Percentiles rank a stretch among this genome's conserved stretches.
phyloP scores from a whole-genome alignment of 2,113 vertebrate species.

The Pleuronectes platessa region DNA sequence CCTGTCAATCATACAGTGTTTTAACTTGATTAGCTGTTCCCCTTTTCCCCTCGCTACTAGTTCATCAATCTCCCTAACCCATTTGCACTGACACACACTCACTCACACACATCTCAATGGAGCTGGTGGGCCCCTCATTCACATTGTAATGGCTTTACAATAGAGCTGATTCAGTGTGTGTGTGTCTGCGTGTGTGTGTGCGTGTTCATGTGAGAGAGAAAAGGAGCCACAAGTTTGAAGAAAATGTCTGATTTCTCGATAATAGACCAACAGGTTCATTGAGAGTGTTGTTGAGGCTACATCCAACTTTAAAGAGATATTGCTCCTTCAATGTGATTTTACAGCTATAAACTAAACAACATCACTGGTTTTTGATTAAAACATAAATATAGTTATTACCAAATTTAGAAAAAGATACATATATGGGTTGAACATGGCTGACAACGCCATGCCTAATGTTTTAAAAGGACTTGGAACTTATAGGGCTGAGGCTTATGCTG shows the following conservation, averaged over 20 bases:
- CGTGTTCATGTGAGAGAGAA: not conserved
- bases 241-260: slow-evolving; percentile 1
- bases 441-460: too few species aligned
- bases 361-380: too few species aligned
- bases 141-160: slow-evolving; percentile 71
- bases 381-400: too few species aligned
- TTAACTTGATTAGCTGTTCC: slow-evolving; percentile 72
- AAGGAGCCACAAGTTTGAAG: slow-evolving; percentile 9
- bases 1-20: slow-evolving; percentile 57
- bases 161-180: slow-evolving; percentile 49
- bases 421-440: too few species aligned
- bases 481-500: too few species aligned
- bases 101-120: slow-evolving; percentile 63
- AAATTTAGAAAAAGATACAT: too few species aligned
- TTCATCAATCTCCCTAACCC: slow-evolving; percentile 77
- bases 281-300: too few species aligned
- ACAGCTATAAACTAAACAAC: too few species aligned
- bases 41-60: slow-evolving; percentile 35
- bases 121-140: slow-evolving; percentile 66
- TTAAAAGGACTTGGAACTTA: too few species aligned
- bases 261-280: not conserved
- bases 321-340: not conserved
- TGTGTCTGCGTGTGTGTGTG: slow-evolving; percentile 18
- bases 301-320: not conserved
- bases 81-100: slow-evolving; percentile 69